A percentile compares a stretch with the other conserved stretches of the same genome.
Evolutionary conservation across 2,888 invertebrate genomes (phyloP).

Genomic region (Calameuta filiformis): DNA sequence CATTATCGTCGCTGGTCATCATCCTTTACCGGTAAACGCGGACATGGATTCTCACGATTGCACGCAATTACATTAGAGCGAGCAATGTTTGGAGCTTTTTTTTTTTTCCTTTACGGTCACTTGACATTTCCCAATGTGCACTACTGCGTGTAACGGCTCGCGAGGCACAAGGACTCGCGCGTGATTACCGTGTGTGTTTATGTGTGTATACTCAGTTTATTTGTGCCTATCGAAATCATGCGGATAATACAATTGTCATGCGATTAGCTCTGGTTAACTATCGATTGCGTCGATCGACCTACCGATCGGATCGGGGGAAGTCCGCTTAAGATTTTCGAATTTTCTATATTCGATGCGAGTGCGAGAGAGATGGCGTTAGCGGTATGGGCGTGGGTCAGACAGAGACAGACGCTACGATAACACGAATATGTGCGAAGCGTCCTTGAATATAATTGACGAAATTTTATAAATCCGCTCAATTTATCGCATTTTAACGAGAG

Average conservation of each 20-base stretch:
- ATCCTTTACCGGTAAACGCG: slow-evolving; percentile 26
- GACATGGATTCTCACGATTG: slow-evolving; percentile 13
- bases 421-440: too few species aligned
- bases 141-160: background rate
- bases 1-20: slow-evolving; percentile 22
- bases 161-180: background rate
- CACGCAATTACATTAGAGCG: slow-evolving; percentile 13
- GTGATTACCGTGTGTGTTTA: background rate
- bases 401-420: too few species aligned
- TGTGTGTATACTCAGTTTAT: background rate
- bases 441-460: too few species aligned
- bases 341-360: background rate
- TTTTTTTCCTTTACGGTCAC: background rate
- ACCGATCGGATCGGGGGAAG: too few species aligned
- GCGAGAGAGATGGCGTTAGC: background rate
- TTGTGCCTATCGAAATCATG: background rate
- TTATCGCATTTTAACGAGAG: too few species aligned
- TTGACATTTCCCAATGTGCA: background rate
- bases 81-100: background rate
- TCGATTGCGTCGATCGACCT: too few species aligned
- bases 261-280: background rate
- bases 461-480: too few species aligned
- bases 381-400: too few species aligned
- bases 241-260: background rate
- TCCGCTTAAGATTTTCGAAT: background rate